These are phyloP conservation scores for Ianthella basta DNA, from an alignment of 37 sponge, comb jelly and placozoan genomes.

Conservation along the genomic window DNA sequence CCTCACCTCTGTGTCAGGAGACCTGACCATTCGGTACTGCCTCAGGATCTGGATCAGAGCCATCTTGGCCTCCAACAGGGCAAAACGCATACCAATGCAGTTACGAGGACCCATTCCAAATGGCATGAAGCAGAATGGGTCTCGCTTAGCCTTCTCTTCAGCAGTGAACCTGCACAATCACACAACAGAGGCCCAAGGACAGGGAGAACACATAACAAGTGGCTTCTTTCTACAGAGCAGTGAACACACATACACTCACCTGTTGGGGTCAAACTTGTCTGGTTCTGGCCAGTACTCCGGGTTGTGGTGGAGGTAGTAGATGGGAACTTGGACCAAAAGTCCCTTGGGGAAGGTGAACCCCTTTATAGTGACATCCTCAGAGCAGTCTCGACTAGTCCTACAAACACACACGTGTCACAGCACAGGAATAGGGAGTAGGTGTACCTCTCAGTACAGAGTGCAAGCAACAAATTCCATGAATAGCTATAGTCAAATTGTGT, in stretches of 20 bases:
- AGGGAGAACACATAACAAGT: too few species aligned
- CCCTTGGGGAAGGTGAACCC: slow-evolving; percentile 50
- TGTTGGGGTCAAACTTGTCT: slow-evolving; percentile 76
- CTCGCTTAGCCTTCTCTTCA: background rate
- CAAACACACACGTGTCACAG: slow-evolving; percentile 30
- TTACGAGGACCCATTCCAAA: slow-evolving; percentile 24
- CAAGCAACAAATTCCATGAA: too few species aligned
- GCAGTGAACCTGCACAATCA: background rate
- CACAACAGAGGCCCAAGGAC: background rate
- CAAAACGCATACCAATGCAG: slow-evolving; percentile 23
- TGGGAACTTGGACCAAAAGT: slow-evolving; percentile 37
- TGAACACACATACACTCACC: slow-evolving; percentile 22
- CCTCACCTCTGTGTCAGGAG: slow-evolving; percentile 13
- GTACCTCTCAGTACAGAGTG: too few species aligned
- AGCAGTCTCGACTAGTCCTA: background rate
- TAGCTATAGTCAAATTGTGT: too few species aligned
- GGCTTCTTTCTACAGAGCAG: background rate
- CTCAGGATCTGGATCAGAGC: background rate
- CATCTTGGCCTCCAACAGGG: slow-evolving; percentile 24
- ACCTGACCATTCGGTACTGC: background rate
- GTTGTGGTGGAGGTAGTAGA: slow-evolving; percentile 58
- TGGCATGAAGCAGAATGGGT: slow-evolving; percentile 20
- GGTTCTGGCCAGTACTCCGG: slow-evolving; percentile 79
- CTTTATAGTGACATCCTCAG: slow-evolving; percentile 5
- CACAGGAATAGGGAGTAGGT: too few species aligned